These are phyloP conservation scores for Hemicrepidius hirtus DNA, from an alignment of 2,888 invertebrate species.

Conservation along the genomic window DNA sequence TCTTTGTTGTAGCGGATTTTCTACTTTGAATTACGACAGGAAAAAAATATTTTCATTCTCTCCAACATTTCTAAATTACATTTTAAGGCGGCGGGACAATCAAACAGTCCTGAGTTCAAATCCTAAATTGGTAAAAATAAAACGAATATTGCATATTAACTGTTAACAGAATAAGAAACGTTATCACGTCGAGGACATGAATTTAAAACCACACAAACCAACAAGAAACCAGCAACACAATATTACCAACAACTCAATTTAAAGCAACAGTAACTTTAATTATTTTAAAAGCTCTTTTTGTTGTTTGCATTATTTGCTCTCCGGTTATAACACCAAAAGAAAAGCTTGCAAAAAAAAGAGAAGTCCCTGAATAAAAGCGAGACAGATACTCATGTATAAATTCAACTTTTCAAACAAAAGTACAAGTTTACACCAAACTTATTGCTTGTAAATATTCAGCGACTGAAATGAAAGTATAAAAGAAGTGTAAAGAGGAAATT, in stretches of 20 bases:
- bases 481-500: slow-evolving; percentile 50
- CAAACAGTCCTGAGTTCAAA: too few species aligned
- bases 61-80: too few species aligned
- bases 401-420: slow-evolving; percentile 47
- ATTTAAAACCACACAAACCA: slow-evolving; percentile 25
- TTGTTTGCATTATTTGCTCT: slow-evolving; percentile 25
- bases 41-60: not conserved
- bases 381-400: slow-evolving; percentile 40
- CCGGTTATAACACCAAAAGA: slow-evolving; percentile 6
- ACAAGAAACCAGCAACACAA: slow-evolving; percentile 30
- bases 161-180: not conserved
- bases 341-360: slow-evolving; percentile 25
- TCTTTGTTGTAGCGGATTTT: slow-evolving; percentile 17
- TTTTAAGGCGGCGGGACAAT: too few species aligned
- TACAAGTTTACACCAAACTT: slow-evolving; percentile 49
- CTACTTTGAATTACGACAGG: not conserved
- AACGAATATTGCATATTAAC: too few species aligned
- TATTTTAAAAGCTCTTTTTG: slow-evolving; percentile 44
- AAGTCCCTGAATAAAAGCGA: slow-evolving; percentile 14
- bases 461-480: slow-evolving; percentile 50
- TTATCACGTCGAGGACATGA: not conserved
- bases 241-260: slow-evolving; percentile 28
- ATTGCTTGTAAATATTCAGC: slow-evolving; percentile 53
- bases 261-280: slow-evolving; percentile 38
- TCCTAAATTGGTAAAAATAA: too few species aligned